A percentile compares a stretch with the other conserved stretches of the same genome.
Evolutionary conservation across 1,140 invertebrate genomes (phyloP).

Genomic region (Sinonovacula constricta): DNA sequence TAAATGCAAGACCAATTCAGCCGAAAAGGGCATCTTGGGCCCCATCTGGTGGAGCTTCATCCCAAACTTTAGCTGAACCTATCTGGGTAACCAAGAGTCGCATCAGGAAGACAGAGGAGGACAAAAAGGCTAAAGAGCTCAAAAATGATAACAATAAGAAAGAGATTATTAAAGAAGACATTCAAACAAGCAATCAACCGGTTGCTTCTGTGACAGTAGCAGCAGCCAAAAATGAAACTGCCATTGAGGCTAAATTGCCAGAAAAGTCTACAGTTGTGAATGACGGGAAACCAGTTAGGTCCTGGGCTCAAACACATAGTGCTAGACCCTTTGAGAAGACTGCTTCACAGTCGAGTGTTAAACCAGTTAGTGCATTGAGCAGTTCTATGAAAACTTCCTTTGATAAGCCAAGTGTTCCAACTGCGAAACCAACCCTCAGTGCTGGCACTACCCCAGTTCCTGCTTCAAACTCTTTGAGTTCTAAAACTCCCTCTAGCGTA

Average conservation of each 20-base stretch:
- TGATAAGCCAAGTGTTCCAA: slow-evolving; percentile 4
- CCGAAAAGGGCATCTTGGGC: slow-evolving; percentile 51
- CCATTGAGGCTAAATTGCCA: too few relatives aligned
- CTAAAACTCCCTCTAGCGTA: too few relatives aligned
- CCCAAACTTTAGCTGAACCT: background rate
- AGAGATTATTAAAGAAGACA: too few relatives aligned
- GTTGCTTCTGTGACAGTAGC: too few relatives aligned
- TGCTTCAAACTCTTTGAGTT: too few relatives aligned
- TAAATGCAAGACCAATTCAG: slow-evolving; percentile 28
- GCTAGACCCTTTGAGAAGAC: slow-evolving; percentile 33
- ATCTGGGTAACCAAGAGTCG: slow-evolving; percentile 15
- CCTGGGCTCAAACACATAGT: slow-evolving; percentile 25
- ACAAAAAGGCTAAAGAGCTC: slow-evolving; percentile 31
- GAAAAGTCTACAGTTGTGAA: too few relatives aligned
- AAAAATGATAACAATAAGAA: slow-evolving; percentile 21
- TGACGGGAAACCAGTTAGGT: too few relatives aligned
- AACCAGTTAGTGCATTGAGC: slow-evolving; percentile 1
- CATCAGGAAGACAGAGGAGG: slow-evolving; percentile 25
- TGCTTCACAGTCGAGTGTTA: background rate
- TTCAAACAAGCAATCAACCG: too few relatives aligned
- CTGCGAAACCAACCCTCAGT: slow-evolving; percentile 1
- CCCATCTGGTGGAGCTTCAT: slow-evolving; percentile 20
- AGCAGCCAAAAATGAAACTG: too few relatives aligned
- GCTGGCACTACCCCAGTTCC: too few relatives aligned
- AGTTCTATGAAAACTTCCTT: background rate